phyloP scores from a whole-genome alignment of 2,888 invertebrate species.

The Gonocerus acuteangulatus region DNA sequence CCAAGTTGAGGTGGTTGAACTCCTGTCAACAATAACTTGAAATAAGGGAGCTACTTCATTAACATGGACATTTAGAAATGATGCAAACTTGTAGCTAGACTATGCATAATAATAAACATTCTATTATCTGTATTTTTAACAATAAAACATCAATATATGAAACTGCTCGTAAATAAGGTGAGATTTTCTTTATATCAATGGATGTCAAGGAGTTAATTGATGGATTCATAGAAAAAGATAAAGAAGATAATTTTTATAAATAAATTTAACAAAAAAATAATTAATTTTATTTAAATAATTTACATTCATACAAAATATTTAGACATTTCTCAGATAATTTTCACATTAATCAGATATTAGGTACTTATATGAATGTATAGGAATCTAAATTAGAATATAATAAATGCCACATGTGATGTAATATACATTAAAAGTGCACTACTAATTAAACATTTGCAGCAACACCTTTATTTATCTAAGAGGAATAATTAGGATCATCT shows the following conservation, averaged over 20 bases:
- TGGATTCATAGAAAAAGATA: no score
- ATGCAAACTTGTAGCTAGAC: no score
- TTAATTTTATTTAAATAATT: slow-evolving; percentile 21
- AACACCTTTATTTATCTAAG: background rate
- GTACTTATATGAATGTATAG: background rate
- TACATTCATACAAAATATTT: slow-evolving; percentile 25
- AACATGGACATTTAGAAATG: no score
- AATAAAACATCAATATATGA: no score
- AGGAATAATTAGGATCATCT: background rate
- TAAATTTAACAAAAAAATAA: slow-evolving; percentile 17
- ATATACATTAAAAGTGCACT: background rate
- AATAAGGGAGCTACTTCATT: no score
- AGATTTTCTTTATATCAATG: no score
- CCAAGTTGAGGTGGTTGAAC: no score
- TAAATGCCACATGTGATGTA: background rate
- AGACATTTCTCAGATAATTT: slow-evolving; percentile 2
- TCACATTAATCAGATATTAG: background rate
- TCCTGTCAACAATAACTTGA: no score
- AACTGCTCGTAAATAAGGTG: no score
- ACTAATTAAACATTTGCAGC: background rate
- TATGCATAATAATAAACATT: no score
- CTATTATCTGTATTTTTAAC: no score
- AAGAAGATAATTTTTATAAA: background rate
- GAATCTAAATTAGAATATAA: background rate
- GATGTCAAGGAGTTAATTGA: no score